phyloP scores from a whole-genome alignment of 2,888 invertebrate species.

The Icerya purchasi region DNA sequence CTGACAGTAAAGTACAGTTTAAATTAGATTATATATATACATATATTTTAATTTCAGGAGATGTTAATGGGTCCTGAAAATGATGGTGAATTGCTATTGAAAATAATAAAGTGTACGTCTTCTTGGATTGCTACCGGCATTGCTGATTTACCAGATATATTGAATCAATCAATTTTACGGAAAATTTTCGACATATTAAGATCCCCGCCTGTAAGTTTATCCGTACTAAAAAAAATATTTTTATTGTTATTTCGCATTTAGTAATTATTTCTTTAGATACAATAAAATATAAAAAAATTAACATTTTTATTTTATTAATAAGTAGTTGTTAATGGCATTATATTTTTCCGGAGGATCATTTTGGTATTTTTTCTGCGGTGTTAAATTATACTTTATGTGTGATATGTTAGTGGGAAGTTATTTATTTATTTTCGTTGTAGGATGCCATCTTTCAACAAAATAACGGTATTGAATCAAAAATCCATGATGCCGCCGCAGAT shows the following conservation, averaged over 20 bases:
- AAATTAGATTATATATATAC: too few relatives aligned
- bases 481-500: conserved; percentile 10
- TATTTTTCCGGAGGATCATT: too few relatives aligned
- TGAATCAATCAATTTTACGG: conserved; percentile 12
- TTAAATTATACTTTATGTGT: too few relatives aligned
- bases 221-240: too few relatives aligned
- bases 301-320: too few relatives aligned
- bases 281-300: too few relatives aligned
- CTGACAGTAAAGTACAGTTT: too few relatives aligned
- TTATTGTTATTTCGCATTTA: too few relatives aligned
- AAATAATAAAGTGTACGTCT: conserved; percentile 14
- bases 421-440: background rate
- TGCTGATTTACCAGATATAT: conserved; percentile 9
- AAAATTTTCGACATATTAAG: conserved; percentile 12
- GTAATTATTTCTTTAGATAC: too few relatives aligned
- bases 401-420: too few relatives aligned
- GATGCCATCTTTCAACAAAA: background rate
- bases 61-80: conserved; percentile 8
- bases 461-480: conserved; percentile 4
- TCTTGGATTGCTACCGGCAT: conserved; percentile 14
- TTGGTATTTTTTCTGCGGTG: too few relatives aligned
- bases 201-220: conserved; percentile 10
- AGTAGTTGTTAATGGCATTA: too few relatives aligned
- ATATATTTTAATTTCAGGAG: conserved; percentile 17
- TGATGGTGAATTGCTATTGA: conserved; percentile 7